Conservation (phyloP, 1,140 invertebrate genomes). For the Panulirus ornatus region DNA sequence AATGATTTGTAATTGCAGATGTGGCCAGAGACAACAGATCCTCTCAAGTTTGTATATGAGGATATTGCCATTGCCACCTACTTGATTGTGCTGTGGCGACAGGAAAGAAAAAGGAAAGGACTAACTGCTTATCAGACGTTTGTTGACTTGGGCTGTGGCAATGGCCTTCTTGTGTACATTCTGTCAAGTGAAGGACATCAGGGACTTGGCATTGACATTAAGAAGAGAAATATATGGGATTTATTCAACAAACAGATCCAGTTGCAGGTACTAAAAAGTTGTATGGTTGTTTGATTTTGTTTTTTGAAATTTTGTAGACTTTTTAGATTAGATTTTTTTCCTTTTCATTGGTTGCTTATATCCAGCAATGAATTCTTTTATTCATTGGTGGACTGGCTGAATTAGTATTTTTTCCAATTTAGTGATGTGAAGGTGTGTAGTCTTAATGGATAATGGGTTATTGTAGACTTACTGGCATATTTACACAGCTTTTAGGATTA, state of each 20-base stretch:
- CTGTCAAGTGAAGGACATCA: slow-evolving; percentile 88
- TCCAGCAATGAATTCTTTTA: too few relatives aligned
- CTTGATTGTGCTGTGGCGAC: slow-evolving; percentile 88
- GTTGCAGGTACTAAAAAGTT: slow-evolving; percentile 47
- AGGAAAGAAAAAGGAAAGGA: slow-evolving; percentile 78
- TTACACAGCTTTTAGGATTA: too few relatives aligned
- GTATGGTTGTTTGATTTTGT: too few relatives aligned
- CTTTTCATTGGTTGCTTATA: too few relatives aligned
- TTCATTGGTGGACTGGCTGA: too few relatives aligned
- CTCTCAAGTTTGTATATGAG: slow-evolving; percentile 96
- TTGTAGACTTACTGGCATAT: too few relatives aligned
- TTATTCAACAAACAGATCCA: slow-evolving; percentile 82
- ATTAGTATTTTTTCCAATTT: too few relatives aligned
- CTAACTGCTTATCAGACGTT: slow-evolving; percentile 83
- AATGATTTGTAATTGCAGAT: slow-evolving; percentile 56
- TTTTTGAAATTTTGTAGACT: too few relatives aligned
- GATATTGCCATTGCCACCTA: slow-evolving; percentile 97
- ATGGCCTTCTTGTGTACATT: slow-evolving; percentile 95
- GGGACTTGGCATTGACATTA: slow-evolving; percentile 94
- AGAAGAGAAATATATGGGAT: slow-evolving; percentile 94
- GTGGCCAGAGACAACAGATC: slow-evolving; percentile 95
- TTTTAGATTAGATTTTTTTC: too few relatives aligned
- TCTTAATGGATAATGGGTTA: too few relatives aligned
- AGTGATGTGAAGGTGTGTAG: too few relatives aligned
- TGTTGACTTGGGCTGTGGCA: slow-evolving; percentile 97